Evolutionary conservation across 2,797 vertebrate genomes (phyloP).

Genomic region (Syngnathus acus): DNA sequence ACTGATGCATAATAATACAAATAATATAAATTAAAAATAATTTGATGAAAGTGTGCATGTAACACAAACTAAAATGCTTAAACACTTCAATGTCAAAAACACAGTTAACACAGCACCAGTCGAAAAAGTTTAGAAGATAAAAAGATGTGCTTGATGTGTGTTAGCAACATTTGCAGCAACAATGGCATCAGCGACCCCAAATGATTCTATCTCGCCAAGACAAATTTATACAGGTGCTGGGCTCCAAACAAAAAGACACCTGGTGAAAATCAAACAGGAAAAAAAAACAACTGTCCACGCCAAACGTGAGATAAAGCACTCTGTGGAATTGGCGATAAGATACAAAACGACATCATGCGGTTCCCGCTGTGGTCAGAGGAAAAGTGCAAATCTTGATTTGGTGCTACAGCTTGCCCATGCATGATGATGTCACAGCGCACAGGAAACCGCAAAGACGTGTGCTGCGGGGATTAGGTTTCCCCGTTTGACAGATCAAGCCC

Average conservation of each 20-base stretch:
- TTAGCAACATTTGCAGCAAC: no score
- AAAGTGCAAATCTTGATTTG: not conserved
- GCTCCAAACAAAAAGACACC: slow-evolving; percentile 51
- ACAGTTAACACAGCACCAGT: no score
- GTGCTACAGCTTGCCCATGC: slow-evolving; percentile 16
- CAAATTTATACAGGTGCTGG: slow-evolving; percentile 13
- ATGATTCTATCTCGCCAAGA: slow-evolving; percentile 7
- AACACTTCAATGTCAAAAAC: no score
- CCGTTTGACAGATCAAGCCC: not conserved
- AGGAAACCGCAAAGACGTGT: slow-evolving; percentile 35
- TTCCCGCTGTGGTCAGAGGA: not conserved
- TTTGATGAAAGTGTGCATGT: no score
- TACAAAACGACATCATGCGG: not conserved
- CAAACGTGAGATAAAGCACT: slow-evolving; percentile 31
- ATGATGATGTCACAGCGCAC: slow-evolving; percentile 29
- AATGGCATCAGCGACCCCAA: not conserved
- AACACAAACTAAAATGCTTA: no score
- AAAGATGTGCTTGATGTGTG: no score
- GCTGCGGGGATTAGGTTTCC: slow-evolving; percentile 27
- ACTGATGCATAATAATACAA: no score
- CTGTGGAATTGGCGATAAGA: not conserved
- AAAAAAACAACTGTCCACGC: slow-evolving; percentile 35
- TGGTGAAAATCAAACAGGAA: slow-evolving; percentile 58
- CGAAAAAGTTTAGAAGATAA: no score
- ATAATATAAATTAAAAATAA: no score